Conservation (phyloP, 1,140 invertebrate species). For the Hyposmocoma kahamanoa region DNA sequence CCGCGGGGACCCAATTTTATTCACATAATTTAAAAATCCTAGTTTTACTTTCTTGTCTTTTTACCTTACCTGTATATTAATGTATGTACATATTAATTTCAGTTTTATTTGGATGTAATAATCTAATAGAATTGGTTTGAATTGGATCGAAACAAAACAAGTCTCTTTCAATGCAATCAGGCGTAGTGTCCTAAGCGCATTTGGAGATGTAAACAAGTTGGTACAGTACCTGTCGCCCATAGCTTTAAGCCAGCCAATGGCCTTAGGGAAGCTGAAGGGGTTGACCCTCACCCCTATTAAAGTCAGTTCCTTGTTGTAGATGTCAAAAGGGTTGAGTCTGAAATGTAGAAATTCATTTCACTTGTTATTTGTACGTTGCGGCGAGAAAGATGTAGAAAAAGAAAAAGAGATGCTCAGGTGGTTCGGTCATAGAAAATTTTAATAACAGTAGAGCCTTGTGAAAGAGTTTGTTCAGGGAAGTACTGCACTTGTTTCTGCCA, state of each 20-base stretch:
- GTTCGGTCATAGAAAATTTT: too few relatives aligned
- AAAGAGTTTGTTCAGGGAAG: too few relatives aligned
- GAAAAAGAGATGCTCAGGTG: too few relatives aligned
- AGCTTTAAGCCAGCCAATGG: conserved; percentile 75
- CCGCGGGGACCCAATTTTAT: too few relatives aligned
- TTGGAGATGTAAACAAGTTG: background rate
- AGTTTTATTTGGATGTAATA: background rate
- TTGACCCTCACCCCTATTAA: conserved; percentile 80
- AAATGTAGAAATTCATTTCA: conserved; percentile 39
- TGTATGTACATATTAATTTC: background rate
- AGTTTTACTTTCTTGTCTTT: too few relatives aligned
- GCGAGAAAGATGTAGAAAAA: too few relatives aligned
- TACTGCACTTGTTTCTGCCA: too few relatives aligned
- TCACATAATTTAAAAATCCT: too few relatives aligned
- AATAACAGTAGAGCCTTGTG: too few relatives aligned
- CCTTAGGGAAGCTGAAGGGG: conserved; percentile 78
- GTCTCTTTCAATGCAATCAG: background rate
- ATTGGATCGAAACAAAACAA: background rate
- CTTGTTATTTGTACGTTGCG: too few relatives aligned
- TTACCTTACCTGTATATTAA: background rate
- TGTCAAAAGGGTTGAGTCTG: conserved; percentile 75
- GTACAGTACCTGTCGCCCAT: conserved; percentile 74
- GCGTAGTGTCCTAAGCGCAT: background rate
- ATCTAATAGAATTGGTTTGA: background rate
- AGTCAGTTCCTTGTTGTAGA: conserved; percentile 78